Conservation (phyloP, 1,140 invertebrate species). For the Macrosteles quadrilineatus region DNA sequence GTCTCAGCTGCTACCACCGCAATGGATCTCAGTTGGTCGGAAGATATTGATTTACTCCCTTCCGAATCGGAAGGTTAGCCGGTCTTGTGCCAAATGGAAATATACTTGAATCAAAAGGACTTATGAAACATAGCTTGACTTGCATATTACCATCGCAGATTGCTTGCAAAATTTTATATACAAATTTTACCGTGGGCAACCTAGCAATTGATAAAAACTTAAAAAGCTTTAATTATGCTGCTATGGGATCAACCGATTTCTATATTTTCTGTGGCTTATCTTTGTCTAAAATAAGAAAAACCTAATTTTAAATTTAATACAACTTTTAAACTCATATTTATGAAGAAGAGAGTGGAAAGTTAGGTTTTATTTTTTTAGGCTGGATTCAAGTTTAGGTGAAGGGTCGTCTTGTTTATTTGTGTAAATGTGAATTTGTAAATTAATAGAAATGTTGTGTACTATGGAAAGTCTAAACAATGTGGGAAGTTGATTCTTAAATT, state of each 20-base stretch:
- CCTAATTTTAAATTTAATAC: slow-evolving; percentile 1
- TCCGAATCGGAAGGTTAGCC: slow-evolving; percentile 18
- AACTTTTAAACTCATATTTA: not conserved
- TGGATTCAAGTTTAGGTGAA: not conserved
- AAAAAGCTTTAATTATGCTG: not conserved
- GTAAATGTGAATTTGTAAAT: slow-evolving; percentile 11
- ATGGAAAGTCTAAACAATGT: not conserved
- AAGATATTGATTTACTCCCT: slow-evolving; percentile 29
- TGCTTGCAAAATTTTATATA: not conserved
- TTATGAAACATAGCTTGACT: not conserved
- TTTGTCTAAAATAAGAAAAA: not conserved
- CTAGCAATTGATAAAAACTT: no score
- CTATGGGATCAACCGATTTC: no score
- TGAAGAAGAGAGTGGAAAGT: not conserved
- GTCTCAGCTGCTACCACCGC: slow-evolving; percentile 13
- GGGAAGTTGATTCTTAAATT: not conserved
- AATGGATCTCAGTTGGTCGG: slow-evolving; percentile 33
- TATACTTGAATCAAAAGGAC: not conserved
- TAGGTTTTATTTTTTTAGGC: not conserved
- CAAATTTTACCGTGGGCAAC: no score
- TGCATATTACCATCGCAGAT: not conserved
- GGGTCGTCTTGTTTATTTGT: not conserved
- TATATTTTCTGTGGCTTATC: not conserved
- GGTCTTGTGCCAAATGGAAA: not conserved
- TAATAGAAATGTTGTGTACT: slow-evolving; percentile 2